Evolutionary conservation across 2,797 vertebrate species (phyloP).

Genomic region (Coendou prehensilis): DNA sequence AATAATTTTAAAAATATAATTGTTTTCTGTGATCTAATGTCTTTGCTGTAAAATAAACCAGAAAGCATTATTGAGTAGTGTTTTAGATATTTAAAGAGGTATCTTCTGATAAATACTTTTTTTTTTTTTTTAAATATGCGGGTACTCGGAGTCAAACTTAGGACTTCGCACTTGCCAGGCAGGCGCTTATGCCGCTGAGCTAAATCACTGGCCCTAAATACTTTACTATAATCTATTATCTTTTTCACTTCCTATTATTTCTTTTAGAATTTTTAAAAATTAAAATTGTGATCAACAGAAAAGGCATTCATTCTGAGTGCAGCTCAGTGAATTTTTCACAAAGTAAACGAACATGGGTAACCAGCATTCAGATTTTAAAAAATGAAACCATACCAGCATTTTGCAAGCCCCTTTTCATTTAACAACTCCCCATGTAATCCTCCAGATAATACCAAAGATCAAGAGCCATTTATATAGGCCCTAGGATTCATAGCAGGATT

Average conservation of each 20-base stretch:
- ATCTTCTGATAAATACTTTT: not conserved
- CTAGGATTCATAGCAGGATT: not conserved
- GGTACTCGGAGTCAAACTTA: no score
- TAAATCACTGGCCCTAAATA: no score
- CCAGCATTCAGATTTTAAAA: not conserved
- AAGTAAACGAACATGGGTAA: not conserved
- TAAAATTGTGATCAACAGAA: slow-evolving; percentile 17
- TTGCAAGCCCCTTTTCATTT: not conserved
- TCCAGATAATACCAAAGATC: not conserved
- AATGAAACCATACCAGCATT: not conserved
- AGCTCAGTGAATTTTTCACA: not conserved
- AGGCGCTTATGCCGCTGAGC: no score
- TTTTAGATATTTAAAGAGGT: not conserved
- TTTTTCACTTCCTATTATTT: slow-evolving; percentile 24
- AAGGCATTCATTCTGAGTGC: not conserved
- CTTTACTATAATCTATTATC: not conserved
- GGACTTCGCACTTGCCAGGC: no score
- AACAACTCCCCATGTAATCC: not conserved
- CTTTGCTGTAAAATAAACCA: not conserved
- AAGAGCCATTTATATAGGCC: not conserved
- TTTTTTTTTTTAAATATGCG: no score
- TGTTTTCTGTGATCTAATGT: not conserved
- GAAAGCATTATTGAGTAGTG: not conserved
- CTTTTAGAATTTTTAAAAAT: not conserved
- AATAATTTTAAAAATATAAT: not conserved